These are phyloP conservation scores for Nycticorax nycticorax DNA, from an alignment of 2,113 vertebrate species.

Conservation along the genomic window DNA sequence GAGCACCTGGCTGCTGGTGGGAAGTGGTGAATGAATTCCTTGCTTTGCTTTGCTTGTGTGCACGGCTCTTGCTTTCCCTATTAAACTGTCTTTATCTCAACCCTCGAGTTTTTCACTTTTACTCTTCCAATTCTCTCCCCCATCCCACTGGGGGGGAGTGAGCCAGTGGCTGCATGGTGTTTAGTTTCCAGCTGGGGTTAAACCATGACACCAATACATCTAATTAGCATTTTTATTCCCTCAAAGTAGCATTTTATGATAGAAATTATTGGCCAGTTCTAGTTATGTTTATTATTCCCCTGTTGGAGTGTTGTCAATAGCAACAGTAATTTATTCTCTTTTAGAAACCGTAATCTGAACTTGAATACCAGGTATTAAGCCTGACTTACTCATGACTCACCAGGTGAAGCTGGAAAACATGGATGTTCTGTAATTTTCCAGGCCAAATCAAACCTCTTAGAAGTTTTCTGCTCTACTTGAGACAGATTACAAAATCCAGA, in stretches of 20 bases:
- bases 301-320: not conserved
- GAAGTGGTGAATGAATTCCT: no score
- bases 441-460: not conserved
- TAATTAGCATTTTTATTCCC: not conserved
- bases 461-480: not conserved
- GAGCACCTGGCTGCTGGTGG: no score
- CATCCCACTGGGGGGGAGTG: no score
- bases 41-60: no score
- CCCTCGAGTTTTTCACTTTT: no score
- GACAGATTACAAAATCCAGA: not conserved
- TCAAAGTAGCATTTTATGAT: not conserved
- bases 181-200: no score
- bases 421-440: not conserved
- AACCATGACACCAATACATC: not conserved
- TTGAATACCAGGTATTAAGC: not conserved
- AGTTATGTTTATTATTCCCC: not conserved
- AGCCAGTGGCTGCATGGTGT: no score
- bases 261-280: not conserved
- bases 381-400: not conserved
- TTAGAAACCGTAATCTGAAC: not conserved
- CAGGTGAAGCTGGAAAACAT: not conserved
- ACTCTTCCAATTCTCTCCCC: no score
- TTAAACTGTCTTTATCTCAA: no score
- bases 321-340: constrained; percentile 1
- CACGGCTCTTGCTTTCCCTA: no score